Evolutionary conservation across 2,113 vertebrate species (phyloP).

Genomic region (Psittacula cyanocephala): DNA sequence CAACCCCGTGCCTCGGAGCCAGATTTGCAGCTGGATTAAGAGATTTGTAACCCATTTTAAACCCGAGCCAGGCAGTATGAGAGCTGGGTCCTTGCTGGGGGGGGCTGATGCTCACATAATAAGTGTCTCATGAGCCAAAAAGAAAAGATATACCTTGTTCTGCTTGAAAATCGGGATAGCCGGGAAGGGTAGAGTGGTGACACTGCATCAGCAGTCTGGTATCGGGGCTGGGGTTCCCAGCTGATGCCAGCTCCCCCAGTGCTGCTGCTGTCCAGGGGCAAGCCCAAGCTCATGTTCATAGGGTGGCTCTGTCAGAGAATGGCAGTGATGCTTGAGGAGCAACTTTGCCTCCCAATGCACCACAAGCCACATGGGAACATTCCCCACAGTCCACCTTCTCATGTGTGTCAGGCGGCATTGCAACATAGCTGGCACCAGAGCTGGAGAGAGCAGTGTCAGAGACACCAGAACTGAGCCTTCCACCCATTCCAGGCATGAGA

Average conservation of each 20-base stretch:
- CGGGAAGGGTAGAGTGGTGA: not conserved
- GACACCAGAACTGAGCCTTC: not conserved
- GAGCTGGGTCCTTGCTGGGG: not conserved
- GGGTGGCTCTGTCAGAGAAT: not conserved
- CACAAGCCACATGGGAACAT: not conserved
- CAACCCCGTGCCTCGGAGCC: not conserved
- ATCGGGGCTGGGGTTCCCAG: not conserved
- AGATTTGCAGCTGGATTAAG: not conserved
- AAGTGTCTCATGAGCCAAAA: not conserved
- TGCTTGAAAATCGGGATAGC: not conserved
- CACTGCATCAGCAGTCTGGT: not conserved
- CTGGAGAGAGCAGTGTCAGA: not conserved
- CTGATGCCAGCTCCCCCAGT: not conserved
- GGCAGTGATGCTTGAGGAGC: not conserved
- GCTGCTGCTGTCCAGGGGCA: not conserved
- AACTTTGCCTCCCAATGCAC: not conserved
- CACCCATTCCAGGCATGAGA: not conserved
- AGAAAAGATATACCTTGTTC: not conserved
- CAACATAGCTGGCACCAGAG: not conserved
- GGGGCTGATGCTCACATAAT: not conserved
- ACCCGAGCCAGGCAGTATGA: not conserved
- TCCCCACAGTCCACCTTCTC: not conserved
- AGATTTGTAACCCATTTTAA: not conserved
- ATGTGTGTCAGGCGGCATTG: not conserved
- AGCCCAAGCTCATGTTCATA: not conserved